These are phyloP conservation scores for Thaumetopoea pityocampa DNA, from an alignment of 1,140 invertebrate species.

Conservation along the genomic window DNA sequence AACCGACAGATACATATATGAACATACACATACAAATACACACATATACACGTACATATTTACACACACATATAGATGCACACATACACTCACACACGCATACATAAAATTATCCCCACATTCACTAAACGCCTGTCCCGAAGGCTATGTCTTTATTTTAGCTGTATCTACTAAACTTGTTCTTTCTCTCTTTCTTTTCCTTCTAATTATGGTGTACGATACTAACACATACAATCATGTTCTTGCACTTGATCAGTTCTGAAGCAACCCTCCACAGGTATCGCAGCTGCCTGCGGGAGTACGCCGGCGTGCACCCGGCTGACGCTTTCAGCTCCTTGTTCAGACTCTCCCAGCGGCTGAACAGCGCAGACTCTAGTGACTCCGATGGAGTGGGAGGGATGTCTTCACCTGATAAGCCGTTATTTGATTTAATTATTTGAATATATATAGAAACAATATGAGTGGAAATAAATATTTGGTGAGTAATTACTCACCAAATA, in stretches of 20 bases:
- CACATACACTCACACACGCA: too few relatives aligned
- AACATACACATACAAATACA: too few relatives aligned
- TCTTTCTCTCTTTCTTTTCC: too few relatives aligned
- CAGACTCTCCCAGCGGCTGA: slow-evolving; percentile 66
- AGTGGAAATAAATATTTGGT: too few relatives aligned
- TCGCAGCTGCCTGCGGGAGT: slow-evolving; percentile 42
- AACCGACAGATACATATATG: too few relatives aligned
- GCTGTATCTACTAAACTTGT: too few relatives aligned
- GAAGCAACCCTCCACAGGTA: slow-evolving; percentile 48
- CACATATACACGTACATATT: too few relatives aligned
- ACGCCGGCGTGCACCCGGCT: slow-evolving; percentile 27
- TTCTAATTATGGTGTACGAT: background rate
- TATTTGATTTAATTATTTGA: background rate
- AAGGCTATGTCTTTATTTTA: too few relatives aligned
- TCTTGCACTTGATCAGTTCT: slow-evolving; percentile 55
- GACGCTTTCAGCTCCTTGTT: slow-evolving; percentile 40
- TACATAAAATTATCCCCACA: too few relatives aligned
- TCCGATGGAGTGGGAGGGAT: slow-evolving; percentile 47
- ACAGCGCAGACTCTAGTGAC: slow-evolving; percentile 61
- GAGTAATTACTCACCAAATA: too few relatives aligned
- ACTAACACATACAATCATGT: slow-evolving; percentile 47
- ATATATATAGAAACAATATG: background rate
- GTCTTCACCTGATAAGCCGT: slow-evolving; percentile 37
- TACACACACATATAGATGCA: too few relatives aligned
- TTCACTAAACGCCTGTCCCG: too few relatives aligned